These are phyloP conservation scores for Tipula unca DNA, from an alignment of 2,888 invertebrate genomes.

Conservation along the genomic window DNA sequence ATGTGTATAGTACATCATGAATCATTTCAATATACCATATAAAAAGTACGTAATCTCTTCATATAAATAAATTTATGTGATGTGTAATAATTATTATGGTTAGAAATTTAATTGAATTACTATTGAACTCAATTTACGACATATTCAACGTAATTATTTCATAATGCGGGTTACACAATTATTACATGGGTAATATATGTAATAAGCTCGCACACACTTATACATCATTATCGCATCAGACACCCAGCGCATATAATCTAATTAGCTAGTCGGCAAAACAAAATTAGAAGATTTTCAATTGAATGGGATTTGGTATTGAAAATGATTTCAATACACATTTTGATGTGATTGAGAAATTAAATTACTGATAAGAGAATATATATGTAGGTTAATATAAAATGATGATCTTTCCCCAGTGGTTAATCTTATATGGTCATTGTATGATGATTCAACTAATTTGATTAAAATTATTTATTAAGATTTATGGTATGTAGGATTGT, in stretches of 20 bases:
- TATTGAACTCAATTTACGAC: neutral
- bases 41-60: neutral
- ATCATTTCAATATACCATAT: neutral
- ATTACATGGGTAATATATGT: neutral
- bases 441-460: neutral
- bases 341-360: neutral
- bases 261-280: neutral
- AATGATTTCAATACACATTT: neutral
- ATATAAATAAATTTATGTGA: neutral
- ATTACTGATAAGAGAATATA: neutral
- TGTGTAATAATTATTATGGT: neutral
- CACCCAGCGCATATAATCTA: neutral
- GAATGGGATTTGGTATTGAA: neutral
- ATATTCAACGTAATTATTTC: neutral
- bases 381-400: neutral
- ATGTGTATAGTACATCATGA: neutral
- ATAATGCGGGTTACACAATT: neutral
- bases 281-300: neutral
- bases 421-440: neutral
- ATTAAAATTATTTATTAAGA: too few species aligned
- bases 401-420: neutral
- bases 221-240: neutral
- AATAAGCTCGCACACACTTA: neutral
- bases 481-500: neutral
- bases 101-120: neutral